Evolutionary conservation across 2,797 vertebrate genomes (phyloP).

Genomic region (Paramormyrops hopkinsi): DNA sequence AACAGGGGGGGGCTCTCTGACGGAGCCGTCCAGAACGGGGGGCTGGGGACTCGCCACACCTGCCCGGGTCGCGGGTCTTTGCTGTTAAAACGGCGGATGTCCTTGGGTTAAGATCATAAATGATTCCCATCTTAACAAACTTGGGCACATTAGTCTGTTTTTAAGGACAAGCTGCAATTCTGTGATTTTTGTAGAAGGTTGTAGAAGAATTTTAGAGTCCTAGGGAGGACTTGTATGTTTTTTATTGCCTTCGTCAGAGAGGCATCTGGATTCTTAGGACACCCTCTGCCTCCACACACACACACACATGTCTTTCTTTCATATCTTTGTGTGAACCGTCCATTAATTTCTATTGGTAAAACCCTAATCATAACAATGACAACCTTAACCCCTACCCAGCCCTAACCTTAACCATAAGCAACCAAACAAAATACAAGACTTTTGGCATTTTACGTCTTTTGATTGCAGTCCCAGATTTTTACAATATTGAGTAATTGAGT

Average conservation of each 20-base stretch:
- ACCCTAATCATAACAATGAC: background rate
- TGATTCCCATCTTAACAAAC: background rate
- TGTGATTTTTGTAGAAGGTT: background rate
- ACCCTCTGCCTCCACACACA: background rate
- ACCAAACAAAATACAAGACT: background rate
- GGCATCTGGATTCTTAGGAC: background rate
- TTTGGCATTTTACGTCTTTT: background rate
- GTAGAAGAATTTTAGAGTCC: background rate
- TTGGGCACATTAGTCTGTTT: background rate
- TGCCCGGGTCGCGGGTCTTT: background rate
- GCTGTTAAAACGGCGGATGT: background rate
- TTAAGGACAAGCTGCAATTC: background rate
- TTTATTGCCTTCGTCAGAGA: background rate
- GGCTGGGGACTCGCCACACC: background rate
- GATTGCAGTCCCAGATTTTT: background rate
- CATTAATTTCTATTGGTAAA: background rate
- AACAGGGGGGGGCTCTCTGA: background rate
- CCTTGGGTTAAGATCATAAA: background rate
- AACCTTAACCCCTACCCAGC: background rate
- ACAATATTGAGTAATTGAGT: background rate
- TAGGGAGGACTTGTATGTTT: background rate
- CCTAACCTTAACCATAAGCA: background rate
- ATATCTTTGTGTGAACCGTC: background rate
- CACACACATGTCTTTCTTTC: background rate
- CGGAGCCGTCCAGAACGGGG: background rate